Conservation (phyloP, 2,888 invertebrate species). For the Pterostichus niger region DNA sequence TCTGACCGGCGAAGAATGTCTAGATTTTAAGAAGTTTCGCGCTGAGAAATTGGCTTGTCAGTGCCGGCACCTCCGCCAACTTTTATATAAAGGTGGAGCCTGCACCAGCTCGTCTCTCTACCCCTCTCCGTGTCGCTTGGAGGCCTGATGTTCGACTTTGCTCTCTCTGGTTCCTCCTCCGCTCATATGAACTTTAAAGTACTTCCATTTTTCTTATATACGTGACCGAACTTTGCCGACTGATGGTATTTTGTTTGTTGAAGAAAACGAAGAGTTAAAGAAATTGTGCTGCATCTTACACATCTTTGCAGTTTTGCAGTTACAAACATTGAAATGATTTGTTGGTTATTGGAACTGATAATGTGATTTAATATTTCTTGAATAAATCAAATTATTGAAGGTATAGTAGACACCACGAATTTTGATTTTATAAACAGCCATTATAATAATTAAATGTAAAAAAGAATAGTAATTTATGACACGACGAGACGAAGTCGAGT, state of each 20-base stretch:
- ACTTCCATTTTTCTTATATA: constrained; percentile 65
- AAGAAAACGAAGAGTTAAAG: constrained; percentile 51
- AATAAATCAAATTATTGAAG: background rate
- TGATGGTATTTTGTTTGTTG: constrained; percentile 61
- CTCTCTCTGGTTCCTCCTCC: constrained; percentile 4
- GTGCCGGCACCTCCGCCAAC: constrained; percentile 69
- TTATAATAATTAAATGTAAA: too few relatives aligned
- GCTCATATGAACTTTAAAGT: constrained; percentile 63
- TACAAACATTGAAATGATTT: constrained; percentile 32
- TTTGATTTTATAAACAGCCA: too few relatives aligned
- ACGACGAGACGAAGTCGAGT: too few relatives aligned
- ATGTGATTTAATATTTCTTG: background rate
- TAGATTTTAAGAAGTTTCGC: constrained; percentile 70
- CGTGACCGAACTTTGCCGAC: constrained; percentile 64
- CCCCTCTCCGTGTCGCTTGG: background rate
- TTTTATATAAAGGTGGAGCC: constrained; percentile 67
- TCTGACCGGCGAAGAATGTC: constrained; percentile 68
- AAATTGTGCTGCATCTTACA: constrained; percentile 29
- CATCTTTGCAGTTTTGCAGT: constrained; percentile 36
- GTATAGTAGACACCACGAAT: too few relatives aligned
- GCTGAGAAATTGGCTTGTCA: constrained; percentile 72
- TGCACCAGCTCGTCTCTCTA: background rate
- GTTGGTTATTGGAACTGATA: constrained; percentile 6
- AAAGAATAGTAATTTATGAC: too few relatives aligned
- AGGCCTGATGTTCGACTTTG: constrained; percentile 57